Base-by-base conservation (phyloP, 1,140 invertebrate species). In the Zaprionus vittiger region DNA sequence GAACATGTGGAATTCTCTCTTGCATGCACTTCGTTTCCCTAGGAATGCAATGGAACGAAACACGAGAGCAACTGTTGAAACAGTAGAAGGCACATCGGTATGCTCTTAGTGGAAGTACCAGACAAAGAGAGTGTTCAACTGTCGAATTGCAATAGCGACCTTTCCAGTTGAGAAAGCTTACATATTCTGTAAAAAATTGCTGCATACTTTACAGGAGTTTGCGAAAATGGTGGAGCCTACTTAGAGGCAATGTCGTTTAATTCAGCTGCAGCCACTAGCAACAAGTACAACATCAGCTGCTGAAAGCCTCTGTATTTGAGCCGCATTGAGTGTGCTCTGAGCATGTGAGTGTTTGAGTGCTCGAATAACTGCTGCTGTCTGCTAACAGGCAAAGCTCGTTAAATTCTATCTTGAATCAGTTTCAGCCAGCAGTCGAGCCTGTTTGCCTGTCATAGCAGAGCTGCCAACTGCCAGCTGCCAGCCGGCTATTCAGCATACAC, bases 171-270 rank as follows among this genome's bases (percentile, higher is more conserved):
- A 17, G 34, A 52, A 52, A 57, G 28, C 12, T 61, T 15, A 22
- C 4, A 73, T 67, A 37, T 57, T 49, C 20, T 56, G 67, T 38
- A 71, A 57, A 71, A 75, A 52, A 24, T n/a, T 31, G 41, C 47
- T 24, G 47, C 20, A 41, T 63, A 70, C 72, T 77, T 77, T 61
- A 26, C 54, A 62, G 80, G 69, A 66, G 59, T 59, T 79, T 66
- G 47, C 47, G 60, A 57, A 89, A 76, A 70, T 73, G 47, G 17
- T 69, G 54, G 49, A 77, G 73, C 72, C 64, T 78, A 65, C 78
- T 81, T 73, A 41, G 49, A 37, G 62, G 64, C 76, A 47, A 47
- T 17, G 41, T 47, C n/a, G 41, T 47, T 47, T 47, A 17, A 17
- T 47, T 47, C n/a, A 47, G 41, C n/a, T 47, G 41, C n/a, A 47